Conservation (phyloP, 2,113 vertebrate species). For the Rhombomys opimus region DNA sequence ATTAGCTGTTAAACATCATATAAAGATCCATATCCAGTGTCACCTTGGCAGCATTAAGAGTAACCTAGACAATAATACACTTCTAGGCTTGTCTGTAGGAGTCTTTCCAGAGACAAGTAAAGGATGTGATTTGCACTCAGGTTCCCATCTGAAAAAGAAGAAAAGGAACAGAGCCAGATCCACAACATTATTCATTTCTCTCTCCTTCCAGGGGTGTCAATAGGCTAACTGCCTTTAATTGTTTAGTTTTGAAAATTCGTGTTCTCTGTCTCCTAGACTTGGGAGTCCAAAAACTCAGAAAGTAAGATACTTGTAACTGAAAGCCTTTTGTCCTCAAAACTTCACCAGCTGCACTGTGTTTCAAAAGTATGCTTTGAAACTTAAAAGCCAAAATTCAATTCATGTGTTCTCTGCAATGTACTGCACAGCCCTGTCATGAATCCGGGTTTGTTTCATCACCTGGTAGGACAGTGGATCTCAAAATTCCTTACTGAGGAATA, state of each 20-base stretch:
- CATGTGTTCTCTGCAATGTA: background rate
- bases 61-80: background rate
- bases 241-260: background rate
- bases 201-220: background rate
- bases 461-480: background rate
- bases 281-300: background rate
- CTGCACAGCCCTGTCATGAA: background rate
- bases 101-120: background rate
- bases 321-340: background rate
- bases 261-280: background rate
- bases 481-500: background rate
- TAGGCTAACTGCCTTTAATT: background rate
- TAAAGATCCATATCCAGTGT: background rate
- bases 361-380: constrained; percentile 14
- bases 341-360: background rate
- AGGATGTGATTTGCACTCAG: background rate
- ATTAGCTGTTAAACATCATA: background rate
- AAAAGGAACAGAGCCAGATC: background rate
- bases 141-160: background rate
- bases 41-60: background rate
- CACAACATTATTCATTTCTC: background rate
- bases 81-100: background rate
- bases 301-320: background rate
- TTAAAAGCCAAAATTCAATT: background rate
- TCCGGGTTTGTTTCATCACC: background rate